These are phyloP conservation scores for Keiferia lycopersicella DNA, from an alignment of 2,888 invertebrate genomes.

Conservation along the genomic window DNA sequence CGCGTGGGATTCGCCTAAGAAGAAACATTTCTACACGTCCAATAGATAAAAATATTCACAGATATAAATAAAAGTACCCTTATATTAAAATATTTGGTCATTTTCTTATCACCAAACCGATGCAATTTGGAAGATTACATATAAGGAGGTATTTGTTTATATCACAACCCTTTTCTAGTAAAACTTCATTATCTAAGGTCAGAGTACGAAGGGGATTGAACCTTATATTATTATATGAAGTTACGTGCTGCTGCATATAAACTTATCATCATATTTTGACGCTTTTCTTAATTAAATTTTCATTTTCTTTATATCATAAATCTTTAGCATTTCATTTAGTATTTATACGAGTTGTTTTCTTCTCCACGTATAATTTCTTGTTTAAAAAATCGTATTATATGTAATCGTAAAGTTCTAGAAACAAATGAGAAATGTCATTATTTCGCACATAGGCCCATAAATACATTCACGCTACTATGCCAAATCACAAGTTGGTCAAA, in stretches of 20 bases:
- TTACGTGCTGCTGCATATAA: conserved; percentile 4
- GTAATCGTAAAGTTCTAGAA: too few relatives aligned
- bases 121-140: neutral
- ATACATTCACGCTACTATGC: too few relatives aligned
- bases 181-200: conserved; percentile 1
- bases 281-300: neutral
- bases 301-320: neutral
- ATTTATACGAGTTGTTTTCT: too few relatives aligned
- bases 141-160: neutral
- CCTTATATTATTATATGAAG: neutral
- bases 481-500: too few relatives aligned
- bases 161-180: conserved; percentile 3
- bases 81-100: neutral
- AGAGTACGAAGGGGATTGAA: neutral
- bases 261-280: neutral
- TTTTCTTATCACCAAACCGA: conserved; percentile 11
- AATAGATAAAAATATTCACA: neutral
- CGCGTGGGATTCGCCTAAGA: too few relatives aligned
- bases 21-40: too few relatives aligned
- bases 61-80: neutral
- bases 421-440: too few relatives aligned
- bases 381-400: too few relatives aligned
- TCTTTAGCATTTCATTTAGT: too few relatives aligned
- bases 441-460: too few relatives aligned
- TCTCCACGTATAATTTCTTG: too few relatives aligned